phyloP scores from a whole-genome alignment of 2,888 invertebrate species.

The Leptinotarsa tumamoca region DNA sequence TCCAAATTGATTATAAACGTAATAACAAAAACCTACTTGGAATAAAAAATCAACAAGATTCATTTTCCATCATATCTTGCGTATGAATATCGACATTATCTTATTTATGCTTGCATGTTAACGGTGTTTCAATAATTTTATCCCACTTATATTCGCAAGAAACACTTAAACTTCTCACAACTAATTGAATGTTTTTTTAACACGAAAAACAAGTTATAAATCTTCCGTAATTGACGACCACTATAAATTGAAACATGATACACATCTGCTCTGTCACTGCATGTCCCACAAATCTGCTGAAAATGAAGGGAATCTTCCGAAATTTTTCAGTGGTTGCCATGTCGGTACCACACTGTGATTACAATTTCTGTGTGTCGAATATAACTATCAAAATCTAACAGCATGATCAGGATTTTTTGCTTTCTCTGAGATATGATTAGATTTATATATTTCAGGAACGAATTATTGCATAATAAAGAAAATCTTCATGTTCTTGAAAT shows the following conservation, averaged over 20 bases:
- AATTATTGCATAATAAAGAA: too few relatives aligned
- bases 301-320: constrained; percentile 1
- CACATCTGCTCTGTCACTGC: constrained; percentile 23
- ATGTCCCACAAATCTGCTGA: constrained; percentile 10
- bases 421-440: too few relatives aligned
- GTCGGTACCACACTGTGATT: not conserved
- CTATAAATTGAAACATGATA: constrained; percentile 29
- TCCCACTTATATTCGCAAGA: not conserved
- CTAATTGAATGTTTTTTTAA: constrained; percentile 2
- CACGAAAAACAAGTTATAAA: constrained; percentile 23
- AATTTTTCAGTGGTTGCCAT: not conserved
- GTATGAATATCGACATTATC: too few relatives aligned
- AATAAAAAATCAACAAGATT: too few relatives aligned
- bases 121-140: not conserved
- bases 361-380: too few relatives aligned
- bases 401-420: too few relatives aligned
- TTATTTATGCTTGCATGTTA: not conserved
- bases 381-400: too few relatives aligned
- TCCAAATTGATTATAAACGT: too few relatives aligned
- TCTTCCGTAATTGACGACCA: constrained; percentile 29
- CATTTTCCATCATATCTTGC: too few relatives aligned
- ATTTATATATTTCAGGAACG: too few relatives aligned
- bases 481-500: too few relatives aligned
- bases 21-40: too few relatives aligned
- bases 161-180: constrained; percentile 6